phyloP scores from a whole-genome alignment of 2,113 vertebrate genomes.

The human (Homo sapiens) region DNA sequence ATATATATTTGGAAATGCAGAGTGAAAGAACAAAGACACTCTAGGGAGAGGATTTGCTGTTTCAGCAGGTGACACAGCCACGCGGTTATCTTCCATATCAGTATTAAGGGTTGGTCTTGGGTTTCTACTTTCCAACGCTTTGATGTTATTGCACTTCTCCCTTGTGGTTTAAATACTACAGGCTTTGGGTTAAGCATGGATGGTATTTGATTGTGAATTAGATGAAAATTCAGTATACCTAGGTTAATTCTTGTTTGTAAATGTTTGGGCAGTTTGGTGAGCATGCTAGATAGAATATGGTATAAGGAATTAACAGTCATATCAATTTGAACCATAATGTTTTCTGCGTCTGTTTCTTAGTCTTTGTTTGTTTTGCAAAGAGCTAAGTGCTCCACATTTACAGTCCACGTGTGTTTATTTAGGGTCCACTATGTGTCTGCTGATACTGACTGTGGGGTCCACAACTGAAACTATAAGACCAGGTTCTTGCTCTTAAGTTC shows the following conservation, averaged over 20 bases:
- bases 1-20: slow-evolving; percentile 78
- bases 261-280: background rate
- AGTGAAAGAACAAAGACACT: slow-evolving; percentile 85
- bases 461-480: background rate
- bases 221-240: background rate
- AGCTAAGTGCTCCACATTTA: background rate
- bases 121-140: background rate
- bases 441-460: background rate
- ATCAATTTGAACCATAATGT: background rate
- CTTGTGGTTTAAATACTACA: background rate
- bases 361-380: background rate
- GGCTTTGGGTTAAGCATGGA: background rate
- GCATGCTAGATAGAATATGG: background rate
- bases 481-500: background rate
- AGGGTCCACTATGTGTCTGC: background rate
- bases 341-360: background rate
- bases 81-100: no score
- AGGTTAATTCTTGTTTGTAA: background rate
- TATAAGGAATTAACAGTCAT: background rate
- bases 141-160: background rate
- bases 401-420: background rate
- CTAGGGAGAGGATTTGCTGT: slow-evolving; percentile 79
- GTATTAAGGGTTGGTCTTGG: background rate
- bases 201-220: background rate
- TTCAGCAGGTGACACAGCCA: slow-evolving; percentile 78